phyloP scores from a whole-genome alignment of 2,888 invertebrate species.

The Marronus borbonicus region DNA sequence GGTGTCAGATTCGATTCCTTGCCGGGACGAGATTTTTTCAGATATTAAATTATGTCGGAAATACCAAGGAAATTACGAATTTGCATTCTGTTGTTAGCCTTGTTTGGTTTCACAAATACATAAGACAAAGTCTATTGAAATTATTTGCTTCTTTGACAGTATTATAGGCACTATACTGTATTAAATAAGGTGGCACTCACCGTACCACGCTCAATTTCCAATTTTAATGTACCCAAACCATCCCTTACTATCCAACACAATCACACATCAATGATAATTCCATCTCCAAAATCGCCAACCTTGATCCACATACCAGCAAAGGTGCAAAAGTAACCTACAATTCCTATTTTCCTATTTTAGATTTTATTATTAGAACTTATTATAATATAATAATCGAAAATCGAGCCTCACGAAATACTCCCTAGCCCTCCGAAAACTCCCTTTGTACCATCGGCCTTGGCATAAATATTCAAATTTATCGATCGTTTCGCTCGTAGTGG shows the following conservation, averaged over 20 bases:
- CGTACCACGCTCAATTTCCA: no score
- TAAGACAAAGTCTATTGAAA: neutral
- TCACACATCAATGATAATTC: neutral
- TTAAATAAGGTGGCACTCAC: no score
- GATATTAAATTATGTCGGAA: no score
- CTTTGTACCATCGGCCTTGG: neutral
- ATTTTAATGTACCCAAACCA: no score
- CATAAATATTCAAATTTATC: conserved; percentile 37
- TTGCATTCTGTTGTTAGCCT: no score
- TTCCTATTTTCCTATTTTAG: neutral
- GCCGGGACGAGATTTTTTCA: no score
- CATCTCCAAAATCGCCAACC: neutral
- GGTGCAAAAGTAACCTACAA: neutral
- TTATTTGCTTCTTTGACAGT: no score
- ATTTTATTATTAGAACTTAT: neutral
- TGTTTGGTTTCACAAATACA: neutral
- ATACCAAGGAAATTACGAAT: no score
- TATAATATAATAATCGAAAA: conserved; percentile 8
- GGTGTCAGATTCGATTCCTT: no score
- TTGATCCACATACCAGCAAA: neutral
- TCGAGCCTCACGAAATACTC: neutral
- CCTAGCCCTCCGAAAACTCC: neutral
- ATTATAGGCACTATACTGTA: no score
- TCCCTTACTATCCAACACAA: neutral
- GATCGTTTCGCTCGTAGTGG: neutral